Conservation (phyloP, 2,888 invertebrate species). For the Pyrochroa serraticornis region DNA sequence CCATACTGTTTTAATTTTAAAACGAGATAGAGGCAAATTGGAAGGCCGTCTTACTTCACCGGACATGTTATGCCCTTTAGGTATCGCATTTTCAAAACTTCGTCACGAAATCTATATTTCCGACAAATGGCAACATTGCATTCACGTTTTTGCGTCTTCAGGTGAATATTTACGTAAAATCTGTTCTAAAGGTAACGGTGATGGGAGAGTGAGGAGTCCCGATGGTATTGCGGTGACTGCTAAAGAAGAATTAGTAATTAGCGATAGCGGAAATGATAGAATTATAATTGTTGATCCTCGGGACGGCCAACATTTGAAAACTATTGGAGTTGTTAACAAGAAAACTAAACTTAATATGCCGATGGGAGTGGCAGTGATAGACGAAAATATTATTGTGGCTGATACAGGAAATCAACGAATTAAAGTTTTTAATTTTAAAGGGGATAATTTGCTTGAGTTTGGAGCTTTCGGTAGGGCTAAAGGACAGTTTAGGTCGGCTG, state of each 20-base stretch:
- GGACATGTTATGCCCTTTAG: constrained; percentile 68
- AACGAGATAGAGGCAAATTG: constrained; percentile 56
- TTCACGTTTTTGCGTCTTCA: constrained; percentile 70
- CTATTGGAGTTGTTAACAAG: constrained; percentile 62
- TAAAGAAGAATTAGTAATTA: constrained; percentile 68
- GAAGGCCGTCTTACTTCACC: constrained; percentile 61
- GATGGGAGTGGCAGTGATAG: constrained; percentile 70
- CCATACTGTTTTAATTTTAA: constrained; percentile 46
- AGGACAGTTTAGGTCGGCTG: constrained; percentile 76
- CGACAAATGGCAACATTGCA: constrained; percentile 74
- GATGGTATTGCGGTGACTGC: constrained; percentile 72
- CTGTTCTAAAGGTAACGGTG: constrained; percentile 69
- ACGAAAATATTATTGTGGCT: constrained; percentile 62
- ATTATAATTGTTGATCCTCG: constrained; percentile 65
- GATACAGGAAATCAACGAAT: constrained; percentile 78
- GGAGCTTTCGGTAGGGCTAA: constrained; percentile 70
- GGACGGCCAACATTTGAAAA: constrained; percentile 66
- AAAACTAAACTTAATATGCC: constrained; percentile 67
- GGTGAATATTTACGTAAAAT: constrained; percentile 66
- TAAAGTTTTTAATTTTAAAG: constrained; percentile 64
- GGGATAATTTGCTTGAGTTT: constrained; percentile 66
- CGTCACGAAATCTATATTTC: constrained; percentile 65
- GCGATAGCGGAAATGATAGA: constrained; percentile 80
- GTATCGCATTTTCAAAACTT: constrained; percentile 65
- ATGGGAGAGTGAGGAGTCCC: constrained; percentile 71